Conservation (phyloP, 2,888 invertebrate genomes). For the Lycia hirtaria region DNA sequence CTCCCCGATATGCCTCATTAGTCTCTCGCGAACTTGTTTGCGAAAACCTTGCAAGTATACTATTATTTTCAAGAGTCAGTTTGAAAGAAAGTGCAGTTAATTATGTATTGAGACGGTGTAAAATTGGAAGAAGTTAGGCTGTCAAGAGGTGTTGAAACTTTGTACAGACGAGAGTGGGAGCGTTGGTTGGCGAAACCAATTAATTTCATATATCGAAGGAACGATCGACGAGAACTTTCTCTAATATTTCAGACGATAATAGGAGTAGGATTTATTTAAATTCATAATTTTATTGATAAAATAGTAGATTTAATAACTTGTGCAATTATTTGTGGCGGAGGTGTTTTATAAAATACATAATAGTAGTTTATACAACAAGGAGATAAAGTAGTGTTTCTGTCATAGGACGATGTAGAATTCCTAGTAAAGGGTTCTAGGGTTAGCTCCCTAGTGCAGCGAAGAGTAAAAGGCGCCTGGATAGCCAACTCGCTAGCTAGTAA, state of each 20-base stretch:
- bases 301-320: too few relatives aligned
- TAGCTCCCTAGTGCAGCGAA: too few relatives aligned
- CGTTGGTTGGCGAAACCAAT: neutral
- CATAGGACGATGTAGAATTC: too few relatives aligned
- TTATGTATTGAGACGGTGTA: constrained; percentile 11
- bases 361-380: too few relatives aligned
- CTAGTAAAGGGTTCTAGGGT: too few relatives aligned
- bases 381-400: too few relatives aligned
- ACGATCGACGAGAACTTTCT: neutral
- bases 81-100: constrained; percentile 22
- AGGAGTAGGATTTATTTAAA: neutral
- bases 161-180: neutral
- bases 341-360: too few relatives aligned
- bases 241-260: too few relatives aligned
- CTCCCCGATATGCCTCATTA: constrained; percentile 51
- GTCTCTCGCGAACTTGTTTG: constrained; percentile 34
- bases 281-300: neutral
- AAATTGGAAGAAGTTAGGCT: constrained; percentile 3
- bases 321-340: too few relatives aligned
- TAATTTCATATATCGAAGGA: neutral
- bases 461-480: too few relatives aligned
- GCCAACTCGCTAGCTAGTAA: too few relatives aligned
- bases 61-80: constrained; percentile 20
- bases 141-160: constrained; percentile 8
- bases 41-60: constrained; percentile 16